Conservation (phyloP, 2,888 invertebrate genomes). For the Agrochola lychnidis region DNA sequence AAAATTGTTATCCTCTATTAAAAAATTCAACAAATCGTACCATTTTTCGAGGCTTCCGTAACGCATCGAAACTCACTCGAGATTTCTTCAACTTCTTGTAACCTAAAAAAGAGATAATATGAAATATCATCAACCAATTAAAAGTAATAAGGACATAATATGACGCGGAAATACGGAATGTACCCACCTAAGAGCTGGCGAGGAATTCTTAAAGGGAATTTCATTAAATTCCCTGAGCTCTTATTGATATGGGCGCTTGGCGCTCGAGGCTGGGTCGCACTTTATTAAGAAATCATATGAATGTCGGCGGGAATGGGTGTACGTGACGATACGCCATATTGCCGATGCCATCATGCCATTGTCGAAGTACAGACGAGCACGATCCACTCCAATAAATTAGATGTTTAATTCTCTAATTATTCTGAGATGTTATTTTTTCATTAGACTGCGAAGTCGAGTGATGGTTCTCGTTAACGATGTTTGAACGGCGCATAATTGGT, state of each 20-base stretch:
- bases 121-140: constrained; percentile 68
- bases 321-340: constrained; percentile 87
- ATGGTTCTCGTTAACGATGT: constrained; percentile 47
- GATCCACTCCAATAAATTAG: constrained; percentile 58
- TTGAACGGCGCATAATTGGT: constrained; percentile 50
- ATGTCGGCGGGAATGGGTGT: constrained; percentile 83
- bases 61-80: background rate
- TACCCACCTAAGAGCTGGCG: constrained; percentile 77
- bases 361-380: constrained; percentile 58
- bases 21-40: too few species aligned
- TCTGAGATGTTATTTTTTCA: constrained; percentile 63
- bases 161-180: constrained; percentile 72
- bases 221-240: constrained; percentile 83
- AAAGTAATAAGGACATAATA: constrained; percentile 74
- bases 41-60: background rate
- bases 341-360: constrained; percentile 69
- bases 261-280: constrained; percentile 83
- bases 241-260: constrained; percentile 88
- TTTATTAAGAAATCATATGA: constrained; percentile 90
- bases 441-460: constrained; percentile 47
- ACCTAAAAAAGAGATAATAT: constrained; percentile 15
- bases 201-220: constrained; percentile 82
- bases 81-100: background rate
- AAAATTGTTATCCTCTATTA: too few species aligned
- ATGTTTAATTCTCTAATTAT: constrained; percentile 59